Evolutionary conservation across 2,797 vertebrate species (phyloP), one percentile per base, ranked within the genome.

Genomic region (Phylloscopus collybita): DNA sequence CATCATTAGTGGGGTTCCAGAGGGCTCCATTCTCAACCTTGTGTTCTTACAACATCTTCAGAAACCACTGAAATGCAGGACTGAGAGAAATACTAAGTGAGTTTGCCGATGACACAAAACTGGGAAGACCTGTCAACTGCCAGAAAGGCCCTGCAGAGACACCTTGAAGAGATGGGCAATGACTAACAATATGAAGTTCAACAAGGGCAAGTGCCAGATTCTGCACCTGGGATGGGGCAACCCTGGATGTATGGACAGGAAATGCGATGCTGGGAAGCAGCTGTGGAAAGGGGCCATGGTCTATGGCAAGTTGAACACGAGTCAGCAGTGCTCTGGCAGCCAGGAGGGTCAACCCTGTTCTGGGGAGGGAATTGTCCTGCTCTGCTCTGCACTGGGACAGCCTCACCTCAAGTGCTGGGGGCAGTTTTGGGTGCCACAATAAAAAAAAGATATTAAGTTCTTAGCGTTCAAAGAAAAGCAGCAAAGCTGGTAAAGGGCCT

Each of bases 281-380:
- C 70, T 45, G 14, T 34, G 42, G 42, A 36, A 74, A 47, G 44
- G 9, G 16, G 36, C n/a, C 7, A 5, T 15, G 8, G 53, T 23
- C 1, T 1, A 16, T 10, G 56, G 22, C n/a, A 40, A 59, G 16
- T 13, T 50, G 30, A 69, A 6, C 16, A 50, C 0, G 4, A 59
- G 7, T 1, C 16, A 23, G 16, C 34, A n/a, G 29, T 18, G 29
- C 5, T 19, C 3, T 29, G 54, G 3, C 7, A 69, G 36, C 8
- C 36, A 42, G 23, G 12, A 69, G 30, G 25, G 30, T 8, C 29
- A 49, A 2, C 18, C 5, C 2, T 29, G 44, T 14, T 18, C 19
- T 23, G 29, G 11, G 9, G 29, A 57, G 23, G 4, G 22, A 11
- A 80, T 22, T 22, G 22, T 67, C 11, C 42, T 0, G 40, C 27